phyloP scores from a whole-genome alignment of 2,888 invertebrate species.

The Actias luna region DNA sequence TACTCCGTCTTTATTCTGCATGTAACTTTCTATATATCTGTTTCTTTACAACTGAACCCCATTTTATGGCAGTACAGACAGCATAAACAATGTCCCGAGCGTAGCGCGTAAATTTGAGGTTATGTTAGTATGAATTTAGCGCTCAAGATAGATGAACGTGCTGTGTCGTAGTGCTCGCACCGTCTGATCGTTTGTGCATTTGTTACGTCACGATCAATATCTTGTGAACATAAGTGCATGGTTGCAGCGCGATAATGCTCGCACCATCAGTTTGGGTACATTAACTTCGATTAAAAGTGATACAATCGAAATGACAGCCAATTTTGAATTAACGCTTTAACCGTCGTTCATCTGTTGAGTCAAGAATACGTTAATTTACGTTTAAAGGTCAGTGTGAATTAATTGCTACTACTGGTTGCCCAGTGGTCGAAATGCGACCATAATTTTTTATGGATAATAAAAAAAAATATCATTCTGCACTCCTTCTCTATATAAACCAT shows the following conservation, averaged over 20 bases:
- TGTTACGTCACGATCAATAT: slow-evolving; percentile 64
- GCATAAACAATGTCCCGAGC: slow-evolving; percentile 74
- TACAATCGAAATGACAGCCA: slow-evolving; percentile 36
- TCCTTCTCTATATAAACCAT: no score
- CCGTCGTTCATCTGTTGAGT: slow-evolving; percentile 7
- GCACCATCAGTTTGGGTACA: slow-evolving; percentile 42
- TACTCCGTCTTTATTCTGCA: slow-evolving; percentile 49
- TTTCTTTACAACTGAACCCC: slow-evolving; percentile 65
- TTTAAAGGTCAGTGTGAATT: slow-evolving; percentile 15
- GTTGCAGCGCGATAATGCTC: slow-evolving; percentile 38
- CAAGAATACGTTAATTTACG: not conserved
- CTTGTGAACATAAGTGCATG: slow-evolving; percentile 61
- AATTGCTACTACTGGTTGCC: no score
- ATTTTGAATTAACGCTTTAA: slow-evolving; percentile 47
- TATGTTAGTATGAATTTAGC: slow-evolving; percentile 77
- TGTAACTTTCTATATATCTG: slow-evolving; percentile 38
- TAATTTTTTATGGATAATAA: no score
- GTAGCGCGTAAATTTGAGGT: slow-evolving; percentile 77
- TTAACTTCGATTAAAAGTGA: slow-evolving; percentile 29
- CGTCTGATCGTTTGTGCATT: slow-evolving; percentile 51
- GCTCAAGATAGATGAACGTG: slow-evolving; percentile 65
- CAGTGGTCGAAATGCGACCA: no score
- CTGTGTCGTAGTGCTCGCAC: slow-evolving; percentile 31
- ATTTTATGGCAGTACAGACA: slow-evolving; percentile 65
- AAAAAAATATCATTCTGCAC: no score